These are phyloP conservation scores for Cebidichthys violaceus DNA, from an alignment of 2,113 vertebrate species.

Conservation along the genomic window DNA sequence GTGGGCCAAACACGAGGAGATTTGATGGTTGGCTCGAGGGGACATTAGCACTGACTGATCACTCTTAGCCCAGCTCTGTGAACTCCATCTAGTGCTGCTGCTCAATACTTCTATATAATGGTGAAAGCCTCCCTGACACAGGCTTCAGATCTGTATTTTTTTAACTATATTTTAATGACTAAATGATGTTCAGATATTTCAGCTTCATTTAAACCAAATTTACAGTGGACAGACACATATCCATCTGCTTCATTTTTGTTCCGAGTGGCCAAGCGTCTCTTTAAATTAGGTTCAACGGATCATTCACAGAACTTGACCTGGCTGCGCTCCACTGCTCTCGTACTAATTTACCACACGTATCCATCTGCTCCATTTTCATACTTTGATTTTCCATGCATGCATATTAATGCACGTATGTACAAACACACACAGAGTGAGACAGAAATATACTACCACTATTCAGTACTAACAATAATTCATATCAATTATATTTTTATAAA, in stretches of 20 bases:
- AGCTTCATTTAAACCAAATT: constrained; percentile 59
- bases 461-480: not conserved
- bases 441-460: not conserved
- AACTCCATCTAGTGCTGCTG: constrained; percentile 45
- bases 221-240: constrained; percentile 40
- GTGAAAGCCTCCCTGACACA: constrained; percentile 23
- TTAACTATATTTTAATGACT: constrained; percentile 34
- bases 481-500: not conserved
- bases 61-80: constrained; percentile 52
- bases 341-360: constrained; percentile 18
- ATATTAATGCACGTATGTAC: not conserved
- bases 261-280: constrained; percentile 59
- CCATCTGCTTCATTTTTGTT: constrained; percentile 67
- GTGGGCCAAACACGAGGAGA: constrained; percentile 71
- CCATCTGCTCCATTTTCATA: not conserved
- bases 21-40: constrained; percentile 66
- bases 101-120: constrained; percentile 50
- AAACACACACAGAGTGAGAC: not conserved
- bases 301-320: constrained; percentile 45
- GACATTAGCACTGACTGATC: constrained; percentile 72
- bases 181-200: constrained; percentile 43
- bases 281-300: constrained; percentile 67
- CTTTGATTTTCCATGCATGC: constrained; percentile 46
- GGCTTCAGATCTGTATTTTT: constrained; percentile 36
- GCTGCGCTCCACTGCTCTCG: constrained; percentile 34